Conservation (phyloP, 2,113 vertebrate genomes). For the Lophius piscatorius region DNA sequence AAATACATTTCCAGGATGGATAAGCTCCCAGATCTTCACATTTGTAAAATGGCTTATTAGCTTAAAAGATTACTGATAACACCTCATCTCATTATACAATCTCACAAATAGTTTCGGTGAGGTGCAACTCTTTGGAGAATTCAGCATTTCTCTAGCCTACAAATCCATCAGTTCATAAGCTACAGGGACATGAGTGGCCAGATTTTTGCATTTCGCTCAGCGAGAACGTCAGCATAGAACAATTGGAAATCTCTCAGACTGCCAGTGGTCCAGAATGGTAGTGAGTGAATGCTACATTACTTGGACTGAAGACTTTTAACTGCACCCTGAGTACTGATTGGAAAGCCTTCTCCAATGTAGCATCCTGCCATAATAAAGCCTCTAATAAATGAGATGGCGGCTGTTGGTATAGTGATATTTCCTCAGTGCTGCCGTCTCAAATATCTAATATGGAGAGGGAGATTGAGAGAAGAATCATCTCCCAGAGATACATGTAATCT, state of each 20-base stretch:
- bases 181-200: slow-evolving; percentile 59
- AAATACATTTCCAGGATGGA: background rate
- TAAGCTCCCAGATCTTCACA: slow-evolving; percentile 28
- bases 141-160: slow-evolving; percentile 36
- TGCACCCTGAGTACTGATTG: slow-evolving; percentile 62
- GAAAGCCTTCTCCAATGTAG: slow-evolving; percentile 51
- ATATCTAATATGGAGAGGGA: slow-evolving; percentile 72
- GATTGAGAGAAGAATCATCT: slow-evolving; percentile 65
- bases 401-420: slow-evolving; percentile 69
- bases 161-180: slow-evolving; percentile 63
- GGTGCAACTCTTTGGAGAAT: slow-evolving; percentile 51
- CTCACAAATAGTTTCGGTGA: slow-evolving; percentile 49
- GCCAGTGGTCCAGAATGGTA: slow-evolving; percentile 54
- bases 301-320: slow-evolving; percentile 68
- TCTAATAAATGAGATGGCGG: slow-evolving; percentile 71
- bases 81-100: slow-evolving; percentile 54
- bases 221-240: slow-evolving; percentile 59
- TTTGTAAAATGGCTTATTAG: slow-evolving; percentile 55
- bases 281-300: slow-evolving; percentile 60
- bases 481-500: slow-evolving; percentile 69
- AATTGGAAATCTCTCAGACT: slow-evolving; percentile 67
- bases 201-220: slow-evolving; percentile 65
- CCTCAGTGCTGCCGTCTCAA: slow-evolving; percentile 63
- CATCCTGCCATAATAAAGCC: slow-evolving; percentile 68
- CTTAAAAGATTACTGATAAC: slow-evolving; percentile 59